Percentiles rank a stretch among this genome's conserved stretches.
Evolutionary conservation across 2,113 vertebrate genomes (phyloP).

Genomic region (Notiomystis cincta): DNA sequence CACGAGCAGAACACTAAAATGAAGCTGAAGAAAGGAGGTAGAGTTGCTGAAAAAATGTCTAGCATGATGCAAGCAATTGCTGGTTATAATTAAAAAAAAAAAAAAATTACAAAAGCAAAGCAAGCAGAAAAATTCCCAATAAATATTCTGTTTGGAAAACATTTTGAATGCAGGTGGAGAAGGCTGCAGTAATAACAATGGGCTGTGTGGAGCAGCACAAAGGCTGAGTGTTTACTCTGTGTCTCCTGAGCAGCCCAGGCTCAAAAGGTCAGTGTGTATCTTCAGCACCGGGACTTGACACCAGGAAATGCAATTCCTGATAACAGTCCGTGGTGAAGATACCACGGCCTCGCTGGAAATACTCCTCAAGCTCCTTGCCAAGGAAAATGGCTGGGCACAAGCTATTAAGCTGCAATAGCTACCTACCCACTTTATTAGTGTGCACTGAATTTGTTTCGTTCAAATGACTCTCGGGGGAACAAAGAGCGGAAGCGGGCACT

Average conservation of each 20-base stretch:
- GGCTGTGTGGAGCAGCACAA: not conserved
- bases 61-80: not conserved
- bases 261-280: accelerated
- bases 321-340: not conserved
- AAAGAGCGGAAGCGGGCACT: constrained; percentile 10
- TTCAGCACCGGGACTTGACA: accelerated
- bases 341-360: constrained; percentile 6
- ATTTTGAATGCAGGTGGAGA: not conserved
- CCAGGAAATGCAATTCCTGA: not conserved
- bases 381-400: not conserved
- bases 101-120: not conserved
- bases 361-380: constrained; percentile 12
- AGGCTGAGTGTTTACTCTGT: accelerated
- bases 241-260: not conserved
- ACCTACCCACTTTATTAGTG: constrained; percentile 40
- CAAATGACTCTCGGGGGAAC: constrained; percentile 8
- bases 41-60: not conserved
- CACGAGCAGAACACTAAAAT: not conserved
- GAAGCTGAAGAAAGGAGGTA: not conserved
- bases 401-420: constrained; percentile 37
- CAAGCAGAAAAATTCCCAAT: not conserved
- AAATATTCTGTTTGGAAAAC: not conserved
- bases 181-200: not conserved
- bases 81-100: accelerated
- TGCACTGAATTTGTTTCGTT: constrained; percentile 12